phyloP scores from a whole-genome alignment of 2,113 vertebrate genomes.

The Gila orcuttii region DNA sequence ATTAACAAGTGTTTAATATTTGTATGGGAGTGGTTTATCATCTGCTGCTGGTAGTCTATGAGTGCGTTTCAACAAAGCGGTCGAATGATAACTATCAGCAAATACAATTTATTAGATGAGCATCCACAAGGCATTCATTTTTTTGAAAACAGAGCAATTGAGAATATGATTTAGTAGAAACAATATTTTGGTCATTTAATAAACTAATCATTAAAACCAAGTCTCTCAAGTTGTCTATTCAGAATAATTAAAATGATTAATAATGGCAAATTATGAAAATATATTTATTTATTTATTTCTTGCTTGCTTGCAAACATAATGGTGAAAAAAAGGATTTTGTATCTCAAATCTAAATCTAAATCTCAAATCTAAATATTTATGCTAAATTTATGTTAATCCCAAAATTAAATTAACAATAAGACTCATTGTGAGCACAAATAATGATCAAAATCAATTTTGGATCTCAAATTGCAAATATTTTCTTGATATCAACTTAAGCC shows the following conservation, averaged over 20 bases:
- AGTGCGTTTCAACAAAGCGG: conserved; percentile 52
- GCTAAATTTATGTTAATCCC: neutral
- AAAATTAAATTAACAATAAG: neutral
- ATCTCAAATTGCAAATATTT: neutral
- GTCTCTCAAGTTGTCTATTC: neutral
- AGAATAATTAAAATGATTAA: conserved; percentile 21
- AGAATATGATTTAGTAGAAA: neutral
- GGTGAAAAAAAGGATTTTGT: too few species aligned
- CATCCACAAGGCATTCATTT: conserved; percentile 58
- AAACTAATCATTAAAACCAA: neutral
- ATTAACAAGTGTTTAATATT: conserved; percentile 88
- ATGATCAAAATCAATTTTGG: neutral
- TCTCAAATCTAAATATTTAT: too few species aligned
- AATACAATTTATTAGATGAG: conserved; percentile 46
- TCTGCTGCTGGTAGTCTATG: conserved; percentile 56
- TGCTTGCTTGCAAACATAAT: neutral
- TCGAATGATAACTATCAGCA: conserved; percentile 59
- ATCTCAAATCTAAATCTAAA: too few species aligned
- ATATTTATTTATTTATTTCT: too few species aligned
- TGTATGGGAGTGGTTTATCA: conserved; percentile 76
- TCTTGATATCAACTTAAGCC: neutral
- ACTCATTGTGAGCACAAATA: neutral
- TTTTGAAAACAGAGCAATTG: conserved; percentile 8
- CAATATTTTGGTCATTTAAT: neutral
- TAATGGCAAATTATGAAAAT: neutral